These are phyloP conservation scores for Corvus moneduloides DNA, from an alignment of 2,113 vertebrate genomes.

Conservation along the genomic window DNA sequence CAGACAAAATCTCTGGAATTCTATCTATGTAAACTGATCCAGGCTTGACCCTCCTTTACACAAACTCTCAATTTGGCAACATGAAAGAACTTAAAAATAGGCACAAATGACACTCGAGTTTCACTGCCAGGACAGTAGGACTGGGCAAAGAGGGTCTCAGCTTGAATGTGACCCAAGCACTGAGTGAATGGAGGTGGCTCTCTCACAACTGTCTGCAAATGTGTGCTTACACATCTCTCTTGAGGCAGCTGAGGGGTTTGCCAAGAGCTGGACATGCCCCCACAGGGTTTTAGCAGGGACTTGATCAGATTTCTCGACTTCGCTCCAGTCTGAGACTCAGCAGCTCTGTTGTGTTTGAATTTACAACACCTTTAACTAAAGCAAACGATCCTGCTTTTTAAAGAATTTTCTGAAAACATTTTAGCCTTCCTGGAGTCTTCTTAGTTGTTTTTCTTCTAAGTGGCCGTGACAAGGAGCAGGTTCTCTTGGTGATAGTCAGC, in stretches of 20 bases:
- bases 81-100: neutral
- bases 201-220: neutral
- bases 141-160: neutral
- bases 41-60: neutral
- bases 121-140: neutral
- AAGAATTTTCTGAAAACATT: neutral
- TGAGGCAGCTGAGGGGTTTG: neutral
- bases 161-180: neutral
- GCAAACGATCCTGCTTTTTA: neutral
- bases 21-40: neutral
- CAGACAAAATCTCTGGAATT: neutral
- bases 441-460: neutral
- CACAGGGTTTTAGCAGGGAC: neutral
- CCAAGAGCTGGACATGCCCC: neutral
- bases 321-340: neutral
- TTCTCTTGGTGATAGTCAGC: neutral
- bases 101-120: neutral
- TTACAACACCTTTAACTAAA: neutral
- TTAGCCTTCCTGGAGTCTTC: neutral
- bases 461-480: neutral
- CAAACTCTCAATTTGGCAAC: neutral
- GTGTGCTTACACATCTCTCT: fast-evolving
- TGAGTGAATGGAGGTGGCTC: neutral
- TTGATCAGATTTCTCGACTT: neutral
- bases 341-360: neutral